Base-by-base conservation (phyloP, 2,888 invertebrate species). In the Ophioninae sp. region DNA sequence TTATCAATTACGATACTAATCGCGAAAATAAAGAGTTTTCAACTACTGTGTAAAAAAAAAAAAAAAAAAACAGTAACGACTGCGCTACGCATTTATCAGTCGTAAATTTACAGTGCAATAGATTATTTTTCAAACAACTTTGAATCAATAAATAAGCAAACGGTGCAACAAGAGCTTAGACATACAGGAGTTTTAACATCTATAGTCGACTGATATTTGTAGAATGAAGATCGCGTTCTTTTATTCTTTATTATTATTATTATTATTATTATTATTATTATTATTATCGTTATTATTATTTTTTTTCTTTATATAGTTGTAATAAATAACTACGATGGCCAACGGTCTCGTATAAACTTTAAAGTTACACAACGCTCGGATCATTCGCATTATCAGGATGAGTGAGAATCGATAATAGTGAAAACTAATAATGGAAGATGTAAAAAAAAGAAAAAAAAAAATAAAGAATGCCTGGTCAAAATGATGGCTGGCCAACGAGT, bases 101-200 rank as follows among this genome's bases (percentile, higher is more conserved):
- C 75, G 78, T 86, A 69, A 71, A 81, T 85, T 83, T 85, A 90
- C 90, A 88, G 90, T 91, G 91, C 90, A 89, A 89, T 86, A 87
- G 85, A 87, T 86, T 88, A 89, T 86, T 80, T 80, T 30, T 77
- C 79, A 84, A 88, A 85, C 87, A 88, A 88, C 88, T 89, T 74
- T 88, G 89, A 88, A 86, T 90, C 89, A 92, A 92, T 92, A 92
- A 92, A 92, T 92, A 91, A 91, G 91, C 89, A 83, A 88, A 88
- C 78, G 89, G 91, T 91, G 92, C 91, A 92, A 92, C 91, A 90
- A 90, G 89, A 90, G 87, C 85, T 87, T 88, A 88, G 84, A 88
- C 81, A 86, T 87, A 87, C 86, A 87, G 84, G 86, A 83, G 84
- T 77, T 85, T 79, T 79, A 82, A 78, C 76, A 84, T 84, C 79